A percentile compares a stretch with the other conserved stretches of the same genome.
Evolutionary conservation across 2,113 vertebrate species (phyloP).

Genomic region (Zosterops lateralis): DNA sequence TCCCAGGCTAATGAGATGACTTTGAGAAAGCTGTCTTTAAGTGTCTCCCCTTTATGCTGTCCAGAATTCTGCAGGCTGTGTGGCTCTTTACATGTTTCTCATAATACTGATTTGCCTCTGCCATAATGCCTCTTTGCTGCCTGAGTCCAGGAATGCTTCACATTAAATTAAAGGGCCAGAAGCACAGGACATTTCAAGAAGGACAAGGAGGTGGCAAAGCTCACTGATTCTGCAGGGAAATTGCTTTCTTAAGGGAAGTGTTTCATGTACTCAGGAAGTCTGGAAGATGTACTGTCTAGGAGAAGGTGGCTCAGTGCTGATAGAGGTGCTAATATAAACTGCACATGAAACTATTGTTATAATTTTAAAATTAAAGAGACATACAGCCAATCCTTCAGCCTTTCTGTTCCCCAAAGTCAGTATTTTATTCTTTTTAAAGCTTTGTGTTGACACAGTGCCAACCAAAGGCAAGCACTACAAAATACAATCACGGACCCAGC

Average conservation of each 20-base stretch:
- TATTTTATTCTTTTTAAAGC: neutral
- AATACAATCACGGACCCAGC: neutral
- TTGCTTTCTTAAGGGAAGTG: neutral
- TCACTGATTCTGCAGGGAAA: neutral
- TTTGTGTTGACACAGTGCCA: neutral
- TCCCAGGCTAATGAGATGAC: neutral
- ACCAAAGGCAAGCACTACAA: conserved; percentile 36
- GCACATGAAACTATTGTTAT: neutral
- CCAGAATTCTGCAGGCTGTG: neutral
- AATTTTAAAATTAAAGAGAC: neutral
- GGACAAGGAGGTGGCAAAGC: neutral
- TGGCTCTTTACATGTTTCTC: neutral
- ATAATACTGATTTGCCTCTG: neutral
- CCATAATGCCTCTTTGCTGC: neutral
- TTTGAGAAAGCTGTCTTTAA: neutral
- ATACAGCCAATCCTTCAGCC: neutral
- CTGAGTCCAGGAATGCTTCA: neutral
- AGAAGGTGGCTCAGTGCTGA: neutral
- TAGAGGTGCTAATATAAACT: neutral
- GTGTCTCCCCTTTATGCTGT: neutral
- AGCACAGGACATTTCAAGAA: neutral
- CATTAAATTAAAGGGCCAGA: neutral
- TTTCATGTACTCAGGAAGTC: neutral
- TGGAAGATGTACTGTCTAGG: neutral
- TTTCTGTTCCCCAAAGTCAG: neutral